Evolutionary conservation across 1,140 invertebrate species (phyloP).

Genomic region (Sarcophaga peregrina): DNA sequence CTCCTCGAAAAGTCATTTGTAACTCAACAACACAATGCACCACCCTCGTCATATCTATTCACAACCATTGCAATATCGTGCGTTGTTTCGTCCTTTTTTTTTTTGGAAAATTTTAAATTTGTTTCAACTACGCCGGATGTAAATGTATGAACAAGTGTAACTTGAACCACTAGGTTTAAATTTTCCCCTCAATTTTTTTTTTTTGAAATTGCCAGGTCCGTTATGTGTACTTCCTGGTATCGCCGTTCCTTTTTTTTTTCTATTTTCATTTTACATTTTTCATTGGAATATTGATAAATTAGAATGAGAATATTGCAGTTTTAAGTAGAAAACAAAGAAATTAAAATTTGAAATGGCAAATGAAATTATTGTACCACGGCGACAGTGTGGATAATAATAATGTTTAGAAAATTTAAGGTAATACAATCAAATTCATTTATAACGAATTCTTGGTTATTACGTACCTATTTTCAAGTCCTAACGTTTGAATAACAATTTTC

Average conservation of each 20-base stretch:
- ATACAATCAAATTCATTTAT: no score
- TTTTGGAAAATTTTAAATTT: neutral
- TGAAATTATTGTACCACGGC: no score
- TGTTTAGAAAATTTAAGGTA: no score
- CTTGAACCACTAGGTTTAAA: neutral
- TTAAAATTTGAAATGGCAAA: no score
- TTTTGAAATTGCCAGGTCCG: neutral
- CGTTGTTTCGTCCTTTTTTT: no score
- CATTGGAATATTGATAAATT: constrained; percentile 20
- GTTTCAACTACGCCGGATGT: neutral
- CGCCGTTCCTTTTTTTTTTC: neutral
- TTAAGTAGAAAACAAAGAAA: no score
- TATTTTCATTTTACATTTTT: neutral
- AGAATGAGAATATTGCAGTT: no score
- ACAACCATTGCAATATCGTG: neutral
- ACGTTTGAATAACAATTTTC: no score
- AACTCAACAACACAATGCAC: neutral
- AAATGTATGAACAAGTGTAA: neutral
- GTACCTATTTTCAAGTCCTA: no score
- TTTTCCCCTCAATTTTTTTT: neutral
- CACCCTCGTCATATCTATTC: neutral
- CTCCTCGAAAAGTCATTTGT: constrained; percentile 2
- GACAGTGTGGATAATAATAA: no score
- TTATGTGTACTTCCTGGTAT: constrained; percentile 27
- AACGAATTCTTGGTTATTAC: no score